Conservation (phyloP, 2,113 vertebrate species). For the Sceloporus undulatus region DNA sequence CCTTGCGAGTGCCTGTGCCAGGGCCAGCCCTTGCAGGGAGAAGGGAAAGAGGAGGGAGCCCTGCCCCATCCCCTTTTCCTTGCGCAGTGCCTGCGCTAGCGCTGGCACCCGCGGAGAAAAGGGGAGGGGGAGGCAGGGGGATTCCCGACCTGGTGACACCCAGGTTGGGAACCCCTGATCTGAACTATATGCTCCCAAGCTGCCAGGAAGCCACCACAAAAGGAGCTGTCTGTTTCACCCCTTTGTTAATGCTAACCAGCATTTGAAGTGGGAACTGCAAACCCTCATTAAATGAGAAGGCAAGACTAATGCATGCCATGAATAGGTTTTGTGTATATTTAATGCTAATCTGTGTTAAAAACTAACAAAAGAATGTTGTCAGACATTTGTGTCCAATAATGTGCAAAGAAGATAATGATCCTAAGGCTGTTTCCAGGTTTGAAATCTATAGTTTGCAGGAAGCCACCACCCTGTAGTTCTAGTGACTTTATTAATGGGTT, state of each 20-base stretch:
- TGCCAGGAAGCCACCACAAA: too few relatives aligned
- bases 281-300: neutral
- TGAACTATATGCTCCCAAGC: too few relatives aligned
- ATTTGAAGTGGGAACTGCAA: neutral
- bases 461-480: neutral
- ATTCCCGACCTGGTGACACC: too few relatives aligned
- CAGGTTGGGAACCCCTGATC: too few relatives aligned
- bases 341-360: neutral
- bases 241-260: neutral
- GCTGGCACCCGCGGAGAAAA: too few relatives aligned
- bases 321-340: neutral
- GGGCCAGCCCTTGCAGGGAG: too few relatives aligned
- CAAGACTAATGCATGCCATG: neutral
- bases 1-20: too few relatives aligned
- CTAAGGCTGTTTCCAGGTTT: neutral
- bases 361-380: neutral
- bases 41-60: too few relatives aligned
- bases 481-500: neutral
- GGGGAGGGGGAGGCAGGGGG: too few relatives aligned
- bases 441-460: neutral
- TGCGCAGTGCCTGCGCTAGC: too few relatives aligned
- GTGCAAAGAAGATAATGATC: neutral
- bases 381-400: neutral
- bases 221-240: too few relatives aligned
- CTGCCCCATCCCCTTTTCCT: too few relatives aligned